A percentile compares a stretch with the other conserved stretches of the same genome.
These are phyloP conservation scores for Chaetogeoica ovagalla DNA, from an alignment of 2,888 invertebrate genomes.

Conservation along the genomic window DNA sequence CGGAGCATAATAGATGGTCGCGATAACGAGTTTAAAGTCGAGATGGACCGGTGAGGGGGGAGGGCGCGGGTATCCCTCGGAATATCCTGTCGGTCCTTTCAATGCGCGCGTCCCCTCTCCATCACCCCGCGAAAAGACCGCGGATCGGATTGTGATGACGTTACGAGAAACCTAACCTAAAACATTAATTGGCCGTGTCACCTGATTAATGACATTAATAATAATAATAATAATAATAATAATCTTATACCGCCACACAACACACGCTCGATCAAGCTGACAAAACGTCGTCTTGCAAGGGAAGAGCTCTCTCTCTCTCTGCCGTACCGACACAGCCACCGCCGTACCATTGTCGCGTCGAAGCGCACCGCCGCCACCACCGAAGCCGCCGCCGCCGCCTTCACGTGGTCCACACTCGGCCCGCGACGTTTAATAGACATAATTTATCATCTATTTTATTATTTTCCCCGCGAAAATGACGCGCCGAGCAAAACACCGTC, in stretches of 20 bases:
- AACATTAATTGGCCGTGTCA: slow-evolving; percentile 55
- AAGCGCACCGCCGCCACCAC: background rate
- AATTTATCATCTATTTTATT: slow-evolving; percentile 53
- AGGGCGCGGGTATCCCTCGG: slow-evolving; percentile 9
- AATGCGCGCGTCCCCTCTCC: background rate
- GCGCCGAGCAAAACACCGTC: slow-evolving; percentile 46
- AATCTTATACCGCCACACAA: slow-evolving; percentile 50
- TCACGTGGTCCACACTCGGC: slow-evolving; percentile 25
- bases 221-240: slow-evolving; percentile 54
- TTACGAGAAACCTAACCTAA: slow-evolving; percentile 54
- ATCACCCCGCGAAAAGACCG: background rate
- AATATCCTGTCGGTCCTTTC: slow-evolving; percentile 45
- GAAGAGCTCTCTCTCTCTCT: background rate
- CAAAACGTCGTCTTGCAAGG: slow-evolving; percentile 47
- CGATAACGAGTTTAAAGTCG: slow-evolving; percentile 52
- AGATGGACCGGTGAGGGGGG: background rate
- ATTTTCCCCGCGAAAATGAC: slow-evolving; percentile 42
- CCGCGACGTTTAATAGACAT: slow-evolving; percentile 49
- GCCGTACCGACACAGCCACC: background rate
- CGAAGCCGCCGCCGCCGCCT: too few species aligned
- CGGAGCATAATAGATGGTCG: slow-evolving; percentile 50
- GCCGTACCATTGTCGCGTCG: slow-evolving; percentile 48
- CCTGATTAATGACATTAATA: slow-evolving; percentile 55
- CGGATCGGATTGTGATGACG: slow-evolving; percentile 55
- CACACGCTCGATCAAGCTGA: slow-evolving; percentile 53